Evolutionary conservation across 1,140 invertebrate species (phyloP).

Genomic region (Drosophila kepulauana): DNA sequence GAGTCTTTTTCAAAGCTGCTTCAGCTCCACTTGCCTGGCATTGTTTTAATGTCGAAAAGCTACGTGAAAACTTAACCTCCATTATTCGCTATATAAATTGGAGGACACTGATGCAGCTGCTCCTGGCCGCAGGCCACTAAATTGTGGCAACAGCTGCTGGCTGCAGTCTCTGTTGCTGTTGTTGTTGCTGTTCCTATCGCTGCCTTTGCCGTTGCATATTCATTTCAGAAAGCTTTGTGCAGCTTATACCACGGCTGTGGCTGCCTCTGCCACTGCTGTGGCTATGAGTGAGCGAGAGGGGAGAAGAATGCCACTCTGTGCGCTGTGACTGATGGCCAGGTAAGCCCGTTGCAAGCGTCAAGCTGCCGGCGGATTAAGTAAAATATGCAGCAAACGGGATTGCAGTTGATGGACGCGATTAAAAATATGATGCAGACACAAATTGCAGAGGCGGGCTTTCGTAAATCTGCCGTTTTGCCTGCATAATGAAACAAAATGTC

Average conservation of each 20-base stretch:
- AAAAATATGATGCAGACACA: constrained; percentile 42
- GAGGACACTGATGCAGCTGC: constrained; percentile 3
- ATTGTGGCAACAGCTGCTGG: constrained; percentile 65
- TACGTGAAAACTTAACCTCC: not conserved
- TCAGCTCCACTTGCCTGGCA: not conserved
- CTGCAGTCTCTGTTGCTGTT: not conserved
- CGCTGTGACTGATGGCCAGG: constrained; percentile 47
- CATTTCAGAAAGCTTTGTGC: constrained; percentile 32
- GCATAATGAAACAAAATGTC: constrained; percentile 35
- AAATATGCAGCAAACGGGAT: constrained; percentile 40
- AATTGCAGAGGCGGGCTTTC: constrained; percentile 27
- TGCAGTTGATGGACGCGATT: constrained; percentile 45
- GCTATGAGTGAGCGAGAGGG: constrained; percentile 19
- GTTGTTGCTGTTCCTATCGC: not conserved
- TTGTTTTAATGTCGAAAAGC: not conserved
- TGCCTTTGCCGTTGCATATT: constrained; percentile 28
- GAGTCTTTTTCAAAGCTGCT: not conserved
- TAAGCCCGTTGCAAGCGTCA: constrained; percentile 44
- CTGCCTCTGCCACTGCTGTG: constrained; percentile 26
- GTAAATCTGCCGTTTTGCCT: constrained; percentile 33
- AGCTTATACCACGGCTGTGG: constrained; percentile 59
- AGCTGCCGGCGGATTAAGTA: constrained; percentile 45
- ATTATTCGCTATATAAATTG: constrained; percentile 19
- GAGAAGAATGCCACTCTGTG: too few relatives aligned
- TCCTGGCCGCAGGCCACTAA: constrained; percentile 60